Evolutionary conservation across 2,113 vertebrate species (phyloP).

Genomic region (Phalacrocorax aristotelis): DNA sequence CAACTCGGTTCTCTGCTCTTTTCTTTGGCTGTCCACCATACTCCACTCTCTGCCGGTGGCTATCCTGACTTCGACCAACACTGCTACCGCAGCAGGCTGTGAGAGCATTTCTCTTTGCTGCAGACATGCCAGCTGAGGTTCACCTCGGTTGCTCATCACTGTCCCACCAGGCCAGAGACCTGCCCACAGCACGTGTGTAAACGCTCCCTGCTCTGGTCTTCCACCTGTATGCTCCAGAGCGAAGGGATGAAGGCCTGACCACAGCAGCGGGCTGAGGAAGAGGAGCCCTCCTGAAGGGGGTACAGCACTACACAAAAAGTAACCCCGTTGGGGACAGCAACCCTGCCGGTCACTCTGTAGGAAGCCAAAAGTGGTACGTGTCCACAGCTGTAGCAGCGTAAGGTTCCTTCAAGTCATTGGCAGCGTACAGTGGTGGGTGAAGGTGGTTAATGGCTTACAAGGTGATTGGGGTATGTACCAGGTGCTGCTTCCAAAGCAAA

Average conservation of each 20-base stretch:
- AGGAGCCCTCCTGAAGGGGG: not conserved
- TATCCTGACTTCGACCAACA: accelerated
- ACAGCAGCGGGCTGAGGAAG: not conserved
- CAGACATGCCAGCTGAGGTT: not conserved
- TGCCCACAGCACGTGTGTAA: accelerated
- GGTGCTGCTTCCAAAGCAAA: not conserved
- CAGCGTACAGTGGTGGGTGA: not conserved
- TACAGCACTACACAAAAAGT: not conserved
- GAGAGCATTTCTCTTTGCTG: accelerated
- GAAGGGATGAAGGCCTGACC: not conserved
- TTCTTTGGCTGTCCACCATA: accelerated
- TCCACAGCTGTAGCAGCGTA: accelerated
- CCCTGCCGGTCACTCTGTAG: accelerated
- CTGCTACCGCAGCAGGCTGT: not conserved
- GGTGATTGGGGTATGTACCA: accelerated
- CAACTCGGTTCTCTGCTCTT: not conserved
- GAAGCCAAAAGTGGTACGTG: accelerated
- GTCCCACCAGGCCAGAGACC: not conserved
- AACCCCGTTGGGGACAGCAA: not conserved
- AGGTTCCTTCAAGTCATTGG: accelerated
- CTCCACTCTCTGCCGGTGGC: not conserved
- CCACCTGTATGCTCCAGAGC: accelerated
- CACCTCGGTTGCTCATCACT: not conserved
- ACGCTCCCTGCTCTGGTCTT: not conserved
- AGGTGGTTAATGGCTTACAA: not conserved